These are phyloP conservation scores for Mesorhabditis sp. DNA, from an alignment of 2,888 invertebrate genomes.

Conservation along the genomic window DNA sequence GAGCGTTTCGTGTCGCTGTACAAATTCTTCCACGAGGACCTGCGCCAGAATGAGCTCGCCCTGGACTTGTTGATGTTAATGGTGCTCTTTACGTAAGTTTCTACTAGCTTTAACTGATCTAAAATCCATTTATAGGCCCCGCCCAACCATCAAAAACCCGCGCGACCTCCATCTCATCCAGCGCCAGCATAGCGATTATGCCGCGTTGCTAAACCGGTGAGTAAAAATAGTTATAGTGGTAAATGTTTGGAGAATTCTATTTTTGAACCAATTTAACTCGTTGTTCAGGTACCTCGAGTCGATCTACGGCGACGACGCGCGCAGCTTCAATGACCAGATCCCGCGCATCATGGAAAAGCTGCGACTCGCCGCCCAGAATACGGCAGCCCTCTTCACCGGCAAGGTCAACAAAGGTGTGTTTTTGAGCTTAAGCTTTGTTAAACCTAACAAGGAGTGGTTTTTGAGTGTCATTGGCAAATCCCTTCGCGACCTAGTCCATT, in stretches of 20 bases:
- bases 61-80: constrained; percentile 46
- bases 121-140: not conserved
- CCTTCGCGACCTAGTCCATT: too few species aligned
- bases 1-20: constrained; percentile 46
- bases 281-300: constrained; percentile 48
- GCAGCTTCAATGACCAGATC: constrained; percentile 32
- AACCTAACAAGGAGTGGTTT: too few species aligned
- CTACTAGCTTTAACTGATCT: not conserved
- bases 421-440: too few species aligned
- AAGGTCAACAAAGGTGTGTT: constrained; percentile 25
- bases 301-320: constrained; percentile 41
- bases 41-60: constrained; percentile 45
- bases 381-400: constrained; percentile 47
- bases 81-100: constrained; percentile 38
- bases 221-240: constrained; percentile 7
- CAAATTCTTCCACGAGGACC: constrained; percentile 40
- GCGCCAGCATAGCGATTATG: constrained; percentile 25
- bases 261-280: too few species aligned
- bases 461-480: too few species aligned
- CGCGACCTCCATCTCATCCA: constrained; percentile 13
- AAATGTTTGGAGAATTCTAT: constrained; percentile 32
- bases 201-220: constrained; percentile 28
- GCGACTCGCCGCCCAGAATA: constrained; percentile 35
- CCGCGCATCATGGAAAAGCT: constrained; percentile 41
- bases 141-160: constrained; percentile 3